Base-by-base conservation (phyloP, 2,113 vertebrate species). In the Corythoichthys intestinalis region DNA sequence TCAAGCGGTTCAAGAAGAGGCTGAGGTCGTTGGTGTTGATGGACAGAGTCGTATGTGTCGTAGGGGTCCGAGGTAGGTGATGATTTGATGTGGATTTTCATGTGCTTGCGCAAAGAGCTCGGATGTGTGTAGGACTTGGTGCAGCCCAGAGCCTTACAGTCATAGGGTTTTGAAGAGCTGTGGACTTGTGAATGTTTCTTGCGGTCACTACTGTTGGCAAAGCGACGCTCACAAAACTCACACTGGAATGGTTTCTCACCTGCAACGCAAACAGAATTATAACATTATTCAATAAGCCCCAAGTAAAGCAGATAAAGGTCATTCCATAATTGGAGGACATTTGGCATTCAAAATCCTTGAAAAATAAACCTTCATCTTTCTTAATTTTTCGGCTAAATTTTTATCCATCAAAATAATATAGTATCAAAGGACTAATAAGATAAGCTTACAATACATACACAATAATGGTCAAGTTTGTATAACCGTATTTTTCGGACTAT, bases 201-300 rank as follows among this genome's bases (percentile, higher is more conserved):
- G 58, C 95, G 85, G 89, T 98, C 96, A 39, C 96, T 97, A 89
- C 95, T 97, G 79, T 98, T 98, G 86, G 96, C 95, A 66, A 98
- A 98, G 81, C 96, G 96, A 71, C 97, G 92, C 90, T 98, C 96
- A 14, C 97, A 98, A 73, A 96, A 98, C 79, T 98, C 95, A 69
- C 97, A 98, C 90, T 98, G 97, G 91, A 97, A 98, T 70, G 97
- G 95, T 83, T 96, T 98, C 90, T 98, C 96, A 67, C 96, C 97
- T 98, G 93, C 64, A 92, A 93, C 59, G 85, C 87, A 87, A 65
- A 85, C 35, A 63, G 11, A 3, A 6, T 80, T 12, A 78, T 28
- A 50, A 49, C 28, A 34, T n/a, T 37, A 1, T 28, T 34, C 6
- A 53, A 28, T 20, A 34, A 9, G 4, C 6, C 9, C 8, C 17